Conservation (phyloP, 1,140 invertebrate genomes). For the Eubasilissa regina region DNA sequence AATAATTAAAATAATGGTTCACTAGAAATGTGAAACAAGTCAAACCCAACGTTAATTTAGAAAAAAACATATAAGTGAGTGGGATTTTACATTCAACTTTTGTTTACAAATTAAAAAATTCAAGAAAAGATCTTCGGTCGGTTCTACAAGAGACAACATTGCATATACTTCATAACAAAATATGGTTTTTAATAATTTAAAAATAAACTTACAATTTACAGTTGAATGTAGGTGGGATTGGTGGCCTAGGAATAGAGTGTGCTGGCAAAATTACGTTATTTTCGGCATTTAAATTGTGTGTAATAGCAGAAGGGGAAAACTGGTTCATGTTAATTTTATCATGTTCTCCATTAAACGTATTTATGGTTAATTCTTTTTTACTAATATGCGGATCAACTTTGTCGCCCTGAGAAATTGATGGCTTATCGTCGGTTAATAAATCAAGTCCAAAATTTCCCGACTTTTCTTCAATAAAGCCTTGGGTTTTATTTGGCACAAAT, state of each 20-base stretch:
- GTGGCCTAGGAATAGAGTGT: constrained; percentile 17
- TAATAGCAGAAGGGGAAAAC: constrained; percentile 2
- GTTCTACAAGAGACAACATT: too few relatives aligned
- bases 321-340: not conserved
- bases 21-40: too few relatives aligned
- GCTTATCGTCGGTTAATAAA: constrained; percentile 6
- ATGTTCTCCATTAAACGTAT: not conserved
- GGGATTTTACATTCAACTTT: not conserved
- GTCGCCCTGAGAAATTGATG: not conserved
- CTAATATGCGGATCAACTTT: constrained; percentile 15
- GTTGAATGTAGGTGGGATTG: constrained; percentile 29
- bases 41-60: not conserved
- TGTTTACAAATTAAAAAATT: not conserved
- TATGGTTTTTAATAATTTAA: too few relatives aligned
- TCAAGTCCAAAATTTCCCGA: constrained; percentile 16
- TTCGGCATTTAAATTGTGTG: not conserved
- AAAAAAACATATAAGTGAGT: too few relatives aligned
- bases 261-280: not conserved
- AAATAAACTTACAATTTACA: constrained; percentile 49
- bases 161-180: too few relatives aligned
- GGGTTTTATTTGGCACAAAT: constrained; percentile 6
- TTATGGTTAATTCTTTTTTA: constrained; percentile 19
- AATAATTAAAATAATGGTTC: too few relatives aligned
- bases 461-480: not conserved
- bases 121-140: too few relatives aligned